These are phyloP conservation scores for Drosophila prolongata DNA, from an alignment of 2,888 invertebrate genomes.

Conservation along the genomic window DNA sequence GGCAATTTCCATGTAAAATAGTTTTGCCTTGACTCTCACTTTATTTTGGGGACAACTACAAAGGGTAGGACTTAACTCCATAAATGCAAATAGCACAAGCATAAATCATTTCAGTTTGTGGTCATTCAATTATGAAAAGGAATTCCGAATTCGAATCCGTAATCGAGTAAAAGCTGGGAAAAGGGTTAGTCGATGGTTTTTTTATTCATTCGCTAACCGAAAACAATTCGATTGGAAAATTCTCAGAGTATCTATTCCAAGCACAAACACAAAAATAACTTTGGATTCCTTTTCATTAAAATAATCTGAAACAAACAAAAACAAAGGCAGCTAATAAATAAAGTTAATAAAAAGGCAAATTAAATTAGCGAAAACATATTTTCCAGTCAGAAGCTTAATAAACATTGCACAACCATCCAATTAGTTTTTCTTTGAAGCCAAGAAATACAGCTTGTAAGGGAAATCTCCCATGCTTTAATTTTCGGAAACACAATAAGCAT, in stretches of 20 bases:
- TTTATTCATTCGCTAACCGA: slow-evolving; percentile 13
- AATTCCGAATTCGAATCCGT: slow-evolving; percentile 36
- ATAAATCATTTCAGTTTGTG: slow-evolving; percentile 47
- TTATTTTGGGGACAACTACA: slow-evolving; percentile 23
- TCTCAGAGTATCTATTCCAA: neutral
- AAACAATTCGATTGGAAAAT: slow-evolving; percentile 24
- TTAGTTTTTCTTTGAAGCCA: neutral
- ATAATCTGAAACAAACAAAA: neutral
- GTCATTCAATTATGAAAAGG: slow-evolving; percentile 48
- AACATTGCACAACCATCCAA: neutral
- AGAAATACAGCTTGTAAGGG: too few relatives aligned
- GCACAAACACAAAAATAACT: slow-evolving; percentile 1
- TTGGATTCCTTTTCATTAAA: slow-evolving; percentile 1
- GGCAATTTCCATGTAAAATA: slow-evolving; percentile 54
- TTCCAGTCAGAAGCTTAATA: neutral
- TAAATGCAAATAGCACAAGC: slow-evolving; percentile 25
- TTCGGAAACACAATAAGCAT: too few relatives aligned
- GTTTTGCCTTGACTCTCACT: slow-evolving; percentile 41
- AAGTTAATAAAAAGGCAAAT: neutral
- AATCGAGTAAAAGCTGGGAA: slow-evolving; percentile 26
- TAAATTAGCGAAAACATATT: neutral
- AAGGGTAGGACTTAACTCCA: slow-evolving; percentile 29
- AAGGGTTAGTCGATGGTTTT: slow-evolving; percentile 6
- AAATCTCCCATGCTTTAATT: too few relatives aligned
- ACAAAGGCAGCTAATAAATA: neutral